A percentile compares a stretch with the other conserved stretches of the same genome.
phyloP scores from a whole-genome alignment of 2,113 vertebrate species.

The Saccopteryx leptura region DNA sequence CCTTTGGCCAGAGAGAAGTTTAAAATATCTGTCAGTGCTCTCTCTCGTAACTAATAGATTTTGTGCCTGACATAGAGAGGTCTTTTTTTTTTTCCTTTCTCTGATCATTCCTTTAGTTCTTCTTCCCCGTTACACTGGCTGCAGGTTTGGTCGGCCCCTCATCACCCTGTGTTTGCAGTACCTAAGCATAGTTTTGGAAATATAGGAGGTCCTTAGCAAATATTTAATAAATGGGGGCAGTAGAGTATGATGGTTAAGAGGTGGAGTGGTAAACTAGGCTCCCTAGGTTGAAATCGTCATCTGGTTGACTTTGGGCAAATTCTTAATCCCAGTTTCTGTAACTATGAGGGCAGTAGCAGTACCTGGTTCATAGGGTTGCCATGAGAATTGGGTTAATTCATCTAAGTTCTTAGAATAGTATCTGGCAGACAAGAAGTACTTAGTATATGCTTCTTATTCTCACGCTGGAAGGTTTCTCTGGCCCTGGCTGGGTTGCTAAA shows the following conservation, averaged over 20 bases:
- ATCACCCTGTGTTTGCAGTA: background rate
- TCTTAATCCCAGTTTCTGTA: slow-evolving; percentile 1
- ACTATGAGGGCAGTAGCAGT: background rate
- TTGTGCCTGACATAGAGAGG: background rate
- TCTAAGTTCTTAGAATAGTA: background rate
- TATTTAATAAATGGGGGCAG: background rate
- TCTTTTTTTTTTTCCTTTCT: background rate
- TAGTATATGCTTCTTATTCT: background rate
- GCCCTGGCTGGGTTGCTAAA: too few relatives aligned
- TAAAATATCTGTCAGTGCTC: background rate
- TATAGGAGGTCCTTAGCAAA: background rate
- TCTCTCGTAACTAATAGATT: background rate
- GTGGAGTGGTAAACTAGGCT: background rate
- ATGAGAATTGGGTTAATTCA: slow-evolving; percentile 33
- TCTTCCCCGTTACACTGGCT: background rate
- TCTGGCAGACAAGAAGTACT: background rate
- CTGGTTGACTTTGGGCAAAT: background rate
- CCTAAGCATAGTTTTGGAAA: background rate
- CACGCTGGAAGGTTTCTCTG: background rate
- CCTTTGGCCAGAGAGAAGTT: background rate
- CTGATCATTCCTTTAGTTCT: background rate
- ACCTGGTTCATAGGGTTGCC: background rate
- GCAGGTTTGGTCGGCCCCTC: background rate
- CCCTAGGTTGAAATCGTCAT: background rate
- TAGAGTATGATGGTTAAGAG: background rate